Base-by-base conservation (phyloP, 2,797 vertebrate species). In the Liasis olivaceus region DNA sequence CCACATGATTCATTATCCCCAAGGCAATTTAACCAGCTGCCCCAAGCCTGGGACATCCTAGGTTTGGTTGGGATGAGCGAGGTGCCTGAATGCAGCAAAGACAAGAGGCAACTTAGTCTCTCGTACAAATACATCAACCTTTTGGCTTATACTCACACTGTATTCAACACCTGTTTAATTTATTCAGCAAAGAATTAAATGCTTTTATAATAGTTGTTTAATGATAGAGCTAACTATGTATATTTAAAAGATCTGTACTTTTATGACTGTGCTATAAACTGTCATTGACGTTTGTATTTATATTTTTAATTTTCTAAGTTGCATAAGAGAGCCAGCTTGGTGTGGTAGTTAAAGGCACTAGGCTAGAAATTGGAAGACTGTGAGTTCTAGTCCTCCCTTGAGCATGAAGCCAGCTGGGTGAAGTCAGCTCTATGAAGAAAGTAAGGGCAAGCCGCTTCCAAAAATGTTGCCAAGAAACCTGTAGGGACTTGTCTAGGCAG, bases 1-100 rank as follows among this genome's bases (percentile, higher is more conserved):
- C 59, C 54, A 66, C 93, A 91, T 95, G 96, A 94, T 97, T 97
- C 96, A 96, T 97, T 97, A 97, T 96, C 97, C 96, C 95, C 94
- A 95, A 96, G 96, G 96, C 96, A 97, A 93, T 96, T 97, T 96
- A 92, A 81, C 77, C 77, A 81, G 95, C 96, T 98, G 96, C 94
- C 93, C 94, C 93, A 95, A 97, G 96, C 97, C 96, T 91, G 94
- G 92, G 93, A 89, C 94, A 96, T 95, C 96, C 97, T 97, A 97
- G 95, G 95, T 81, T 47, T 81, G 42, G 36, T 47, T 95, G 89
- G 86, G 95, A 95, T 96, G 95, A 97, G 88, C 96, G 94, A 95
- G 96, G 94, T 66, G 96, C 20, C 36, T 96, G 95, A 97, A 89
- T 96, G 94, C 95, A 97, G 93, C 81, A 96, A 95, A 95, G 97